Evolutionary conservation across 2,113 vertebrate genomes (phyloP), one percentile per base, ranked within the genome.

Genomic region (Oncorhynchus masou): DNA sequence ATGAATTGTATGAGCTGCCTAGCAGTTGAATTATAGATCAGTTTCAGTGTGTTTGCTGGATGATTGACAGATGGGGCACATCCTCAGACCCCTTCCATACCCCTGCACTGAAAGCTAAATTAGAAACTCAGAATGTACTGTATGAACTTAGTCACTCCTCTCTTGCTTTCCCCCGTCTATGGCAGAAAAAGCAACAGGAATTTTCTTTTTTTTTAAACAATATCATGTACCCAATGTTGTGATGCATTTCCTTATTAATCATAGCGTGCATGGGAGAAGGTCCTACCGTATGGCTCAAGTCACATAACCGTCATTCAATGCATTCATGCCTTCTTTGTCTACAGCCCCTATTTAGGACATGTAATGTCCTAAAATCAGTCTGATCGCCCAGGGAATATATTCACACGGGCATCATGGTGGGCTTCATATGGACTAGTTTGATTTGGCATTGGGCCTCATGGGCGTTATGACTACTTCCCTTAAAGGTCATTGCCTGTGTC

Each of bases 11-110:
- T 88, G 89, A 90, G 88, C 85, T 90, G 79, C 83, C 82, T 67
- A 88, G 86, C 85, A 86, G 86, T 79, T 93, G 87, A 92, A 92
- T 92, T 92, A 92, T 91, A 91, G 88, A 92, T 89, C 70, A 81
- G 70, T 87, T 86, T 81, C 67, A 71, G 87, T 85, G 85, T 86
- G 87, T 85, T 89, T 86, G 87, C 85, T 72, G 87, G 81, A 84
- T 91, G 91, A 92, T 88, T 93, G 92, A 92, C 90, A 91, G 91
- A 83, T 74, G 75, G 83, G 80, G 85, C 85, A 87, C 87, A 89
- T 90, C 83, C 89, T 88, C 81, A 90, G 90, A 90, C 85, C 88
- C 83, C 77, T 57, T 16, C 51, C 51, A 74, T 90, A 87, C 83
- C 84, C 83, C 88, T 81, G 85, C 85, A 85, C 83, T 87, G 86